Evolutionary conservation across 1,140 invertebrate species (phyloP), one percentile per base, ranked within the genome.

Genomic region (Leptonema lineaticorne): DNA sequence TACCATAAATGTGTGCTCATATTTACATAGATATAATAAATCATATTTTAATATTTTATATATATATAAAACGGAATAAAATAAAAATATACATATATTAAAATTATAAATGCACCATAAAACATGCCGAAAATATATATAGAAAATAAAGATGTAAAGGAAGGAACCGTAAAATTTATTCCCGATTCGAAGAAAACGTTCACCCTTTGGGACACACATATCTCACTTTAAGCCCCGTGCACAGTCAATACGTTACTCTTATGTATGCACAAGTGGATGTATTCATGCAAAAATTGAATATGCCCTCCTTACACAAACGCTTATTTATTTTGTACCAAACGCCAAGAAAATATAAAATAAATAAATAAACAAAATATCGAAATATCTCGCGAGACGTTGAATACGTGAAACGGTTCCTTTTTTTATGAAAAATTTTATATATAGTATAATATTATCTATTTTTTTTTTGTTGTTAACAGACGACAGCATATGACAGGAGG

Each of bases 401-500:
- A 11, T 41, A 41, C 16, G 16, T 14, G 16, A 41, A 11, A 41
- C 2, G 9, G 2, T 41, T 2, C 9, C 16, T 11, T 41, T 41
- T 41, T 41, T 11, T 16, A 4, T 41, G 37, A 16, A 41, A 11
- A 41, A 14, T 41, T n/a, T n/a, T n/a, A n/a, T n/a, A n/a, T n/a
- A n/a, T n/a, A n/a, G n/a, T n/a, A n/a, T 4, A 41, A 4, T 41
- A 14, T 41, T 41, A 41, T 33, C 3, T 11, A 62, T 63, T 63
- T 63, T 18, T 22, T 33, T 53, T 27, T 68, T 69, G 73, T 74
- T 65, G n/a, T n/a, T n/a, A n/a, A 73, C 77, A 82, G 81, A 78
- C 81, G 81, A 75, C 80, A 82, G 78, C 80, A 82, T 77, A 78
- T 83, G 75, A 75, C 80, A 74, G 76, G 80, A 76, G 80, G 80